These are phyloP conservation scores for Haemorhous mexicanus DNA, from an alignment of 2,113 vertebrate genomes.

Conservation along the genomic window DNA sequence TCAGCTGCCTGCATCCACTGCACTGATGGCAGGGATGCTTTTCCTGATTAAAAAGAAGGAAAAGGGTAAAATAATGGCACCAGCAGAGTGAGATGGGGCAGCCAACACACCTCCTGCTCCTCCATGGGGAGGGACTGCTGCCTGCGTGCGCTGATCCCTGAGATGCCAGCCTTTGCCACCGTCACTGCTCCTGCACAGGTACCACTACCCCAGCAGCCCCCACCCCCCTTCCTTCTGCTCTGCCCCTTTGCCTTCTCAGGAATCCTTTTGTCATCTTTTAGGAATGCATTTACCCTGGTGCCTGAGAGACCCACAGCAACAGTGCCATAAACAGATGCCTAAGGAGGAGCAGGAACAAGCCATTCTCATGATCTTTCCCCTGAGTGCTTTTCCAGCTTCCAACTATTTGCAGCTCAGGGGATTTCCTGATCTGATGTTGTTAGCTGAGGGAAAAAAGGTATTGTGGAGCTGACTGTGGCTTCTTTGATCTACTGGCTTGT, in stretches of 20 bases:
- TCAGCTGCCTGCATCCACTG: background rate
- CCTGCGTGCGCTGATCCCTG: background rate
- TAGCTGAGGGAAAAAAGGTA: background rate
- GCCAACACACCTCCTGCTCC: background rate
- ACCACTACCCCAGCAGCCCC: background rate
- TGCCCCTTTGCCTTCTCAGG: background rate
- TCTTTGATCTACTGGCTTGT: slow-evolving; percentile 15
- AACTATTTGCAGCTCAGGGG: slow-evolving; percentile 20
- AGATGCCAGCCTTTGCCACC: background rate
- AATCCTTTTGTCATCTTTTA: background rate
- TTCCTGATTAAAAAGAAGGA: background rate
- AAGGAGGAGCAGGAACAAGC: background rate
- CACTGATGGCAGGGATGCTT: background rate
- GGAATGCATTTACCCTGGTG: background rate
- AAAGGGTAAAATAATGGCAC: background rate
- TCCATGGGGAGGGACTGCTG: background rate
- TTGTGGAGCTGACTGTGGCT: background rate
- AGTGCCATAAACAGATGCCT: background rate
- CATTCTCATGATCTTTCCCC: background rate
- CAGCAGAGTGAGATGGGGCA: background rate
- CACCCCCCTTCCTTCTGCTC: background rate
- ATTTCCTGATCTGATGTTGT: slow-evolving; percentile 32
- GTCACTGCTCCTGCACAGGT: background rate
- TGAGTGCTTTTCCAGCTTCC: slow-evolving; percentile 36
- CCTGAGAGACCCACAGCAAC: background rate